These are phyloP conservation scores for Drosophila nr. medialis DNA, from an alignment of 2,888 invertebrate species.

Conservation along the genomic window DNA sequence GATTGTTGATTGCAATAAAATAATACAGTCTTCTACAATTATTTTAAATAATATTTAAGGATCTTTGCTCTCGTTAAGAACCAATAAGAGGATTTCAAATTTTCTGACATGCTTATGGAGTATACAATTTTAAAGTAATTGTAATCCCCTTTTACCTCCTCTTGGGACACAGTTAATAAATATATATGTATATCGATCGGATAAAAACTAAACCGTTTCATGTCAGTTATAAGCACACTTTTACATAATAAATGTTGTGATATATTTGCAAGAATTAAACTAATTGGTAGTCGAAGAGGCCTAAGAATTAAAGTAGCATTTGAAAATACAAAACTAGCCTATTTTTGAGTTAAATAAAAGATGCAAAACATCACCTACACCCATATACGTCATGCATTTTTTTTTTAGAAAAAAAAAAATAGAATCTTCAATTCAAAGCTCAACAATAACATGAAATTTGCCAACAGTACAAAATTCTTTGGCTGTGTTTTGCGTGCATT, in stretches of 20 bases:
- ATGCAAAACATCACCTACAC: neutral
- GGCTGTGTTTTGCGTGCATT: constrained; percentile 32
- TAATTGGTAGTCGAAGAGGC: neutral
- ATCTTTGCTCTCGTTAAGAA: neutral
- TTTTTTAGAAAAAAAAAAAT: neutral
- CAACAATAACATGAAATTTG: constrained; percentile 4
- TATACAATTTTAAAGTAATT: neutral
- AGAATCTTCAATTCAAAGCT: neutral
- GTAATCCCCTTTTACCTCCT: neutral
- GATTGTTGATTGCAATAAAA: neutral
- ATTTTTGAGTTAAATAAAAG: neutral
- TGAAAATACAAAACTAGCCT: neutral
- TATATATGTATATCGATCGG: neutral
- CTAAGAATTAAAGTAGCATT: neutral
- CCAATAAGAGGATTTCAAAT: neutral
- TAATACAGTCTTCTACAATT: too few relatives aligned
- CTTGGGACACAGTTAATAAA: neutral
- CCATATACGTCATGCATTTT: neutral
- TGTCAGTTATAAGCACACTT: neutral
- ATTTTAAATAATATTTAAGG: neutral
- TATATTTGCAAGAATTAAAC: neutral
- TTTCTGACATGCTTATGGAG: neutral
- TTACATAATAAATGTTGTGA: neutral
- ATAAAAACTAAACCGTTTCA: neutral
- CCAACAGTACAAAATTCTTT: constrained; percentile 7